These are phyloP conservation scores for Bradypodion ventrale DNA, from an alignment of 2,797 vertebrate species.

Conservation along the genomic window DNA sequence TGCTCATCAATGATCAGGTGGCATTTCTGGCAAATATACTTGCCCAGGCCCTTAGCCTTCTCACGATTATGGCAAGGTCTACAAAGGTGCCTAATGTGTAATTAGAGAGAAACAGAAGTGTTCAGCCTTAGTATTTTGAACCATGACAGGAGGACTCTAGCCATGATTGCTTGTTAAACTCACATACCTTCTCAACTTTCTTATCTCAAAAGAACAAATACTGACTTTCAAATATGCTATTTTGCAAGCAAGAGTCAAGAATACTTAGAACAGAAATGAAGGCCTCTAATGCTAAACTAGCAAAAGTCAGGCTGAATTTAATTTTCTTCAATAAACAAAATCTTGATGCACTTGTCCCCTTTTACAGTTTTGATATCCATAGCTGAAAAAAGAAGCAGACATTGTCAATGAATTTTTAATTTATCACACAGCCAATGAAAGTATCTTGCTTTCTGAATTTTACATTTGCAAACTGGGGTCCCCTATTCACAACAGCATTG, in stretches of 20 bases:
- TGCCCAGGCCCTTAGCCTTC: slow-evolving; percentile 80
- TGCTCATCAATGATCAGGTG: slow-evolving; percentile 79
- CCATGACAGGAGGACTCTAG: neutral
- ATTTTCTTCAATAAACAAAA: neutral
- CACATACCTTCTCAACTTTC: neutral
- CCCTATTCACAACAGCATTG: neutral
- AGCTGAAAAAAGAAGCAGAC: neutral
- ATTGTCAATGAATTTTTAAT: neutral
- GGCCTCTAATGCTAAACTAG: neutral
- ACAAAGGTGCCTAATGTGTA: slow-evolving; percentile 74
- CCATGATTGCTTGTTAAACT: neutral
- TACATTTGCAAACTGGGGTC: neutral
- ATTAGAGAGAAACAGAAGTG: slow-evolving; percentile 33
- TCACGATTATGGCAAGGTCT: slow-evolving; percentile 79
- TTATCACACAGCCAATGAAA: neutral
- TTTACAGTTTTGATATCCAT: slow-evolving; percentile 4
- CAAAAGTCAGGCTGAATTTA: neutral
- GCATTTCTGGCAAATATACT: slow-evolving; percentile 79
- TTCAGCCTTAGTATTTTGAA: neutral
- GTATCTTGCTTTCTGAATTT: neutral
- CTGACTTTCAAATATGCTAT: neutral
- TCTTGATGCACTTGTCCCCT: neutral
- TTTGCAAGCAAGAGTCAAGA: neutral
- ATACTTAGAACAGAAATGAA: neutral
- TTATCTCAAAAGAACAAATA: neutral